A percentile compares a stretch with the other conserved stretches of the same genome.
These are phyloP conservation scores for Micromussa lordhowensis DNA, from an alignment of 92 coral and sea anemone species.

Conservation along the genomic window DNA sequence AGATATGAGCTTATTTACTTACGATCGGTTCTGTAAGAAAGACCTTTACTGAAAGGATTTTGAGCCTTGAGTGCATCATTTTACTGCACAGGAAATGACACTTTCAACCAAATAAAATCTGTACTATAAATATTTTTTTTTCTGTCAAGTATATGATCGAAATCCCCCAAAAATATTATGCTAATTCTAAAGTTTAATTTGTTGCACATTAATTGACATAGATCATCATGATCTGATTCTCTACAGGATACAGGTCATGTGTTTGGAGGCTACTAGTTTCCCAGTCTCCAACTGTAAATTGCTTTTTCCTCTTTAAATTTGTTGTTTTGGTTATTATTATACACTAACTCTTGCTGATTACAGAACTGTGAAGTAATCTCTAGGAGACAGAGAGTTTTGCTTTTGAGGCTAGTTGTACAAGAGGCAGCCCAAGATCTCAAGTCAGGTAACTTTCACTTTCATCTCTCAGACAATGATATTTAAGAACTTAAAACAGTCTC, in stretches of 20 bases:
- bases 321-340: too few relatives aligned
- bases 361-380: constrained; percentile 63
- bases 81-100: background rate
- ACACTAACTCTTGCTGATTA: background rate
- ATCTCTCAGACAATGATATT: too few relatives aligned
- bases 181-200: background rate
- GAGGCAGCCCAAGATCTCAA: constrained; percentile 45
- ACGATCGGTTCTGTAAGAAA: background rate
- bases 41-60: background rate
- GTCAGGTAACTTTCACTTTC: constrained; percentile 35
- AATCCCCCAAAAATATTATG: too few relatives aligned
- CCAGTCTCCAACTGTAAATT: too few relatives aligned
- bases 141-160: too few relatives aligned
- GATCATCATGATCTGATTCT: background rate
- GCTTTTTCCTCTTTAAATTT: too few relatives aligned
- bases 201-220: background rate
- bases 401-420: constrained; percentile 46
- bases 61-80: background rate
- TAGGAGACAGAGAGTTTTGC: constrained; percentile 55
- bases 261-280: too few relatives aligned
- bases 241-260: background rate
- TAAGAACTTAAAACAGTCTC: too few relatives aligned
- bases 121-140: too few relatives aligned
- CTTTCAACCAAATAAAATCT: background rate
- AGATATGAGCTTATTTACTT: too few relatives aligned